phyloP scores from a whole-genome alignment of 1,140 invertebrate genomes.

The Lordiphosa mommai region DNA sequence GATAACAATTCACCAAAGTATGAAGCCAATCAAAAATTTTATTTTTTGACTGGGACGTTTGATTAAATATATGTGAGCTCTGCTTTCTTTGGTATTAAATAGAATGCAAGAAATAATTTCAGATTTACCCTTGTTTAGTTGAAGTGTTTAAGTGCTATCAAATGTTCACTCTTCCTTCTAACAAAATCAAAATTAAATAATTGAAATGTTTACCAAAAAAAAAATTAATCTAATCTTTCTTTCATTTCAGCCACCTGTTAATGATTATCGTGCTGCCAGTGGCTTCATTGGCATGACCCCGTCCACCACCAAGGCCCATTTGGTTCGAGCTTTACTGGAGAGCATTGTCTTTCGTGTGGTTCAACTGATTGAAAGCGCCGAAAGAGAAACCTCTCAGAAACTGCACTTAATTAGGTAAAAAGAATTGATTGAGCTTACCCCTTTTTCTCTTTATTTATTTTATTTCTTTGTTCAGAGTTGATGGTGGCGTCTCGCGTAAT shows the following conservation, averaged over 20 bases:
- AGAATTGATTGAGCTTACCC: neutral
- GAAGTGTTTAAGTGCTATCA: too few species aligned
- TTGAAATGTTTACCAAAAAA: neutral
- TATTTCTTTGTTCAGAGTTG: slow-evolving; percentile 84
- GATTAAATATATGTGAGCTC: too few species aligned
- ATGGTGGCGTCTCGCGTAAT: slow-evolving; percentile 96
- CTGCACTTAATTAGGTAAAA: slow-evolving; percentile 84
- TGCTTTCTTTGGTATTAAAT: too few species aligned
- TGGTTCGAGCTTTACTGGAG: slow-evolving; percentile 91
- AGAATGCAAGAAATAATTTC: too few species aligned
- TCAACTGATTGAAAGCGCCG: slow-evolving; percentile 86
- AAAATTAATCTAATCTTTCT: neutral
- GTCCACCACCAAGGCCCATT: slow-evolving; percentile 87
- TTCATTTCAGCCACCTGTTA: slow-evolving; percentile 88
- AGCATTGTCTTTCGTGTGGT: slow-evolving; percentile 91
- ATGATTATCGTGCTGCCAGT: slow-evolving; percentile 89
- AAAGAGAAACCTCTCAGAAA: slow-evolving; percentile 83
- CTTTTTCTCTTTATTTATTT: neutral
- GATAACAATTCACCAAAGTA: too few species aligned
- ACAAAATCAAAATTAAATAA: neutral
- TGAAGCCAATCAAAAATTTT: too few species aligned
- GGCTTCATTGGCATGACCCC: slow-evolving; percentile 93
- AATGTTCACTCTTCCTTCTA: too few species aligned
- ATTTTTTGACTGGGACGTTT: too few species aligned
- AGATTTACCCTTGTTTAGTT: too few species aligned